A percentile compares a stretch with the other conserved stretches of the same genome.
Conservation (phyloP, 2,797 vertebrate genomes). For the Steatocranus sp. region DNA sequence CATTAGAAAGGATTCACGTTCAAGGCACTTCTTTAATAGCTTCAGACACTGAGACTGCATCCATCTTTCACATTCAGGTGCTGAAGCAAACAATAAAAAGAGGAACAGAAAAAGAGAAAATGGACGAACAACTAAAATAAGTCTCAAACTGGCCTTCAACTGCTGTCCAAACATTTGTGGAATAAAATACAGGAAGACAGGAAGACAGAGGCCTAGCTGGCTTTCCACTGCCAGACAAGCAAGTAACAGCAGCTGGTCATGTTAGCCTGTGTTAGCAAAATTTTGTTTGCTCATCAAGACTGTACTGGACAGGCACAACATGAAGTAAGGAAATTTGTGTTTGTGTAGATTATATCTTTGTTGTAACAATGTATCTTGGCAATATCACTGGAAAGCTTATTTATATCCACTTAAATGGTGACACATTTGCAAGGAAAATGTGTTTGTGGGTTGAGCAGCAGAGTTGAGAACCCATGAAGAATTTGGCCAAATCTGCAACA, state of each 20-base stretch:
- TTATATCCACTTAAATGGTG: neutral
- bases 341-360: accelerated
- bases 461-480: neutral
- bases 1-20: neutral
- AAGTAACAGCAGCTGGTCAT: neutral
- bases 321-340: neutral
- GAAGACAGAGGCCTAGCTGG: neutral
- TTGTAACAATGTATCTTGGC: neutral
- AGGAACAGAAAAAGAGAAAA: neutral
- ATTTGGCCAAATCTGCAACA: neutral
- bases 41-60: neutral
- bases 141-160: neutral
- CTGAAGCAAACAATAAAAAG: neutral
- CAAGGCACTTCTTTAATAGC: neutral
- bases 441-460: neutral
- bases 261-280: neutral
- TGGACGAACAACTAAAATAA: neutral
- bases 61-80: neutral
- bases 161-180: neutral
- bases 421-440: neutral
- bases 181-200: neutral
- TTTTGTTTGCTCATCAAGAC: neutral
- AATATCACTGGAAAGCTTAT: neutral
- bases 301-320: neutral
- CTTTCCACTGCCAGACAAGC: neutral